These are phyloP conservation scores for Hypanus sabinus DNA, from an alignment of 2,113 vertebrate genomes.

Conservation along the genomic window DNA sequence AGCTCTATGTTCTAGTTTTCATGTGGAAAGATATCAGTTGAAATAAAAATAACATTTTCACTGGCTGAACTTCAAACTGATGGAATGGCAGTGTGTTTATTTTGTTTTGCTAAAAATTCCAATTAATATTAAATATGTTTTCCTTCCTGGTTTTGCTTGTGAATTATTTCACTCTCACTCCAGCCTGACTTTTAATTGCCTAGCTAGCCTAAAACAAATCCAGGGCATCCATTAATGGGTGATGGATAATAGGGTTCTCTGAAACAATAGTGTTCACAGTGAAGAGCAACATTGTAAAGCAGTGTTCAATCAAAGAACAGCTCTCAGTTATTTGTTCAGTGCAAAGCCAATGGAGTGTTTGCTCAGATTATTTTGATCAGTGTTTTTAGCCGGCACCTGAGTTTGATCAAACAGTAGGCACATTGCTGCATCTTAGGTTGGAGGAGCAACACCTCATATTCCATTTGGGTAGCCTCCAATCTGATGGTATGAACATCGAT, in stretches of 20 bases:
- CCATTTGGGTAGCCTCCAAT: too few relatives aligned
- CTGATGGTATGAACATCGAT: too few relatives aligned
- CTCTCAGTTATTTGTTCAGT: not conserved
- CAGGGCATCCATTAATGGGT: too few relatives aligned
- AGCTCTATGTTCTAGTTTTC: not conserved
- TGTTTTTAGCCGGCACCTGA: too few relatives aligned
- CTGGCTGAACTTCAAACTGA: conserved; percentile 23
- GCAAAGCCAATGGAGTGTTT: too few relatives aligned
- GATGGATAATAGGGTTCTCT: not conserved
- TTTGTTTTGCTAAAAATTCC: conserved; percentile 9
- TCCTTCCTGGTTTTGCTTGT: not conserved
- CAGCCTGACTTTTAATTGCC: not conserved
- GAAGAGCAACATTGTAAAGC: not conserved
- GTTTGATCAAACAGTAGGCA: too few relatives aligned
- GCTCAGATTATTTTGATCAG: too few relatives aligned
- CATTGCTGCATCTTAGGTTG: too few relatives aligned
- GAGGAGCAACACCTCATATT: too few relatives aligned
- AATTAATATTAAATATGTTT: not conserved
- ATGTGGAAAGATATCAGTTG: conserved; percentile 22
- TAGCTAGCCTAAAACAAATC: not conserved
- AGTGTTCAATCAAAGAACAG: not conserved
- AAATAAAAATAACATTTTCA: conserved; percentile 29
- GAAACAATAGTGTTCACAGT: not conserved
- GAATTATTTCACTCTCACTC: not conserved
- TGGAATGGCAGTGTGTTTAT: not conserved